Evolutionary conservation across 2,797 vertebrate genomes (phyloP), one percentile per base, ranked within the genome.

Genomic region (Enteromius argenteus): DNA sequence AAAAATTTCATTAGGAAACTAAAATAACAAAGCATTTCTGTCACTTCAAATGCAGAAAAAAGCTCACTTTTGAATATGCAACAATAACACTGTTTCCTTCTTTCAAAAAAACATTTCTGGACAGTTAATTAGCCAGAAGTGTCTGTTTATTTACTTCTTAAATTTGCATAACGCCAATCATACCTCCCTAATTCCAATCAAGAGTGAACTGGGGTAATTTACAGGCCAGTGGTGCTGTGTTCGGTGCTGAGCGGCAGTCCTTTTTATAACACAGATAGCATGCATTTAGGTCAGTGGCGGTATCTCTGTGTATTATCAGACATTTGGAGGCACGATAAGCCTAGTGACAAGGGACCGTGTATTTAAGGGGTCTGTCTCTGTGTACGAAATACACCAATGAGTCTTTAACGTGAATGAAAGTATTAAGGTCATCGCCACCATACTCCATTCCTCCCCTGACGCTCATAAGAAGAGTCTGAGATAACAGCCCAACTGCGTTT

Each of bases 371-470:
- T 37, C 49, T 73, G n/a, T n/a, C 32, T 67, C 32, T 71, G 62
- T 19, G 15, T 75, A 64, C 21, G 37, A 32, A 76, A 79, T 15
- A 73, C 60, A 10, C 53, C 35, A 30, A 86, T 78, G 69, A 64
- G 58, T 66, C 66, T 69, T n/a, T 76, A 72, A 74, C 51, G 23
- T 80, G 58, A 83, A 83, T 42, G 58, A 42, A 64, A 68, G 86
- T 72, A 84, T 87, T 89, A 87, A 87, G 74, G 84, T 86, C 86
- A 82, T 11, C 17, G 15, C 56, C 42, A 68, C 58, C 2, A 46
- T 62, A 79, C 79, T 67, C 71, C 3, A 53, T 58, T 53, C 42
- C 21, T 37, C 75, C 80, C 35, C 2, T 74, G 58, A 77, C 6
- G 30, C 49, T 67, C 72, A 32, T 68, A 42, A 81, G 58, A 69